Percentiles rank a stretch among this genome's conserved stretches.
Conservation (phyloP, 2,888 invertebrate genomes). For the Ametastegia equiseti region DNA sequence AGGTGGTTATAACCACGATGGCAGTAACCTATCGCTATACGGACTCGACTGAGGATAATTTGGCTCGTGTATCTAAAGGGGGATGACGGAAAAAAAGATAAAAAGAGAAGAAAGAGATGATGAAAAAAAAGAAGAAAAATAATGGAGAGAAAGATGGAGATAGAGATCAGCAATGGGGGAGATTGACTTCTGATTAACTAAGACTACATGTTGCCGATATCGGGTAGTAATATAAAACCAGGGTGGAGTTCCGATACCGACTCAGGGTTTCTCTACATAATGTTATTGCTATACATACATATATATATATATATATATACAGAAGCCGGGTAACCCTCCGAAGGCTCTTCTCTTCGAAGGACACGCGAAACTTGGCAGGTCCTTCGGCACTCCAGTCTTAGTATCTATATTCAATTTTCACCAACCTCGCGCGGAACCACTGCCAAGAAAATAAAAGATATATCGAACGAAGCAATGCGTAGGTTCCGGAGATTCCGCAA, state of each 20-base stretch:
- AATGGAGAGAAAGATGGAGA: neutral
- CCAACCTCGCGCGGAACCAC: neutral
- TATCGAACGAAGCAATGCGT: conserved; percentile 11
- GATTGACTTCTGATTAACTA: conserved; percentile 10
- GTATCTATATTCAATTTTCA: conserved; percentile 24
- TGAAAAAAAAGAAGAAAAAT: neutral
- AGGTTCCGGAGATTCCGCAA: neutral
- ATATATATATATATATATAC: too few species aligned
- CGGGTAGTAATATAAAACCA: neutral
- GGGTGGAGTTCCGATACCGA: neutral
- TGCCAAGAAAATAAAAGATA: conserved; percentile 28
- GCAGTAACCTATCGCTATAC: neutral
- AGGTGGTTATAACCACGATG: too few species aligned
- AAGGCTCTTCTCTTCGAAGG: neutral
- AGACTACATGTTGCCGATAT: neutral
- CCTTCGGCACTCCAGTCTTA: neutral
- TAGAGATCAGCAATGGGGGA: too few species aligned
- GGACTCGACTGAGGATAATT: neutral
- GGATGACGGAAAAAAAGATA: too few species aligned
- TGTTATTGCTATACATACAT: neutral
- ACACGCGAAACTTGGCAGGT: conserved; percentile 12
- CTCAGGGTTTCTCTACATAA: neutral
- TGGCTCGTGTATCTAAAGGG: neutral
- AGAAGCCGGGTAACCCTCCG: neutral
- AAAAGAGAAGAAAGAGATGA: neutral